A percentile compares a stretch with the other conserved stretches of the same genome.
Conservation (phyloP, 1,140 invertebrate genomes). For the Heliothis subflexa region DNA sequence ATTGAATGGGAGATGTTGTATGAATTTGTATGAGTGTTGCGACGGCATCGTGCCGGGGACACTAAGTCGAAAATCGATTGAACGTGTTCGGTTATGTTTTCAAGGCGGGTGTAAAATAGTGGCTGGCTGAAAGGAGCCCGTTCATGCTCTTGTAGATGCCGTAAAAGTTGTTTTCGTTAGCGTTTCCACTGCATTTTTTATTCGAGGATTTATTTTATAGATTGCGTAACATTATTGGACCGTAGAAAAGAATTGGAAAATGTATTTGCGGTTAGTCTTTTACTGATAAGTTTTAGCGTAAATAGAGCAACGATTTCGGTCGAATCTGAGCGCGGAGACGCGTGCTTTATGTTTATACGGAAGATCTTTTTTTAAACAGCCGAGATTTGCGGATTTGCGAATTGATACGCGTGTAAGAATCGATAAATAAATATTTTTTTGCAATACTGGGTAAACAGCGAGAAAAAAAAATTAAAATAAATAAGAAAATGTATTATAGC, state of each 20-base stretch:
- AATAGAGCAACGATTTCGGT: not conserved
- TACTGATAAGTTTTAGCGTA: slow-evolving; percentile 3
- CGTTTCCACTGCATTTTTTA: slow-evolving; percentile 56
- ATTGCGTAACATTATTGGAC: slow-evolving; percentile 65
- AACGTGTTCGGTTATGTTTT: slow-evolving; percentile 76
- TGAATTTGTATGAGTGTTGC: slow-evolving; percentile 47
- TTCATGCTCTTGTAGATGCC: slow-evolving; percentile 61
- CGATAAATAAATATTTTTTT: not conserved
- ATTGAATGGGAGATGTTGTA: slow-evolving; percentile 47
- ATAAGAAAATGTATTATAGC: too few species aligned
- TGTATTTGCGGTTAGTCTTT: slow-evolving; percentile 7
- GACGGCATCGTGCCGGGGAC: slow-evolving; percentile 59
- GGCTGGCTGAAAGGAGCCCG: slow-evolving; percentile 70
- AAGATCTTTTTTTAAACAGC: slow-evolving; percentile 13
- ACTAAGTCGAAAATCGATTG: slow-evolving; percentile 82
- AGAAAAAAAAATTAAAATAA: not conserved
- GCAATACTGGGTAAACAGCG: not conserved
- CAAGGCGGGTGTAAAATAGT: slow-evolving; percentile 75
- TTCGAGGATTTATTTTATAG: slow-evolving; percentile 46
- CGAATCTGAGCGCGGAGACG: not conserved
- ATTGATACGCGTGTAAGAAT: not conserved
- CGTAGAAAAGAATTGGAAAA: slow-evolving; percentile 6
- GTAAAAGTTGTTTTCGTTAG: slow-evolving; percentile 73
- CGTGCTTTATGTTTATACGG: slow-evolving; percentile 6
- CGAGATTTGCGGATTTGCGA: not conserved